Base-by-base conservation (phyloP, 2,888 invertebrate species). In the Microctonus brassicae region DNA sequence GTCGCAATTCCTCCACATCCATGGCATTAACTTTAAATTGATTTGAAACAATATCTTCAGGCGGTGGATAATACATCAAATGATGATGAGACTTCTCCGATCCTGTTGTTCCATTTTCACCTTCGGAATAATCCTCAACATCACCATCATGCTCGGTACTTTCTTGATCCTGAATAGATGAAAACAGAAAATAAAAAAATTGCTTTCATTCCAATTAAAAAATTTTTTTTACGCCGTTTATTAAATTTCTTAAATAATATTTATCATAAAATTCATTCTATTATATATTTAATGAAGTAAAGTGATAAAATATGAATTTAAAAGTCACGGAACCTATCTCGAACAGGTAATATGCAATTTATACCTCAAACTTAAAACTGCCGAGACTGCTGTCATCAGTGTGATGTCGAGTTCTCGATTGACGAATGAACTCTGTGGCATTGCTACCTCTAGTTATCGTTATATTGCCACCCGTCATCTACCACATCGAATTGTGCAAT, bases 21-120 rank as follows among this genome's bases (percentile, higher is more conserved):
- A 96, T 95, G 68, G 95, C 95, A 83, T 94, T 95, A 52, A 96
- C 95, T 82, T 94, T 94, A 84, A 95, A 96, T 82, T 95, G 95
- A 72, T 94, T 94, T 80, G 82, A 86, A 29, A 83, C 77, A n/a
- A 89, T 91, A 72, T 92, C 91, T 69, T 91, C 91, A 47, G 91
- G 91, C n/a, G 91, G 90, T 10, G 94, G 94, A 83, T 94, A 94
- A 85, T 94, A 95, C 75, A 94, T 92, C 22, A 93, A 89, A 24
- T 90, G 86, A 80, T 91, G 91, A 72, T 93, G 91, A 3, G 86
- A 86, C 65, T 85, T 86, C 72, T 94, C 94, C 0, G 94, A 93
- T 7, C 94, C 94, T 0, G 94, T 93, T 1, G 89, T 89, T 77
- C 90, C 90, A 65, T 86, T 86, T 76, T 86, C 86, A 0, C 94